A percentile compares a stretch with the other conserved stretches of the same genome.
phyloP scores from a whole-genome alignment of 2,113 vertebrate genomes.

The Tonatia bakeri region DNA sequence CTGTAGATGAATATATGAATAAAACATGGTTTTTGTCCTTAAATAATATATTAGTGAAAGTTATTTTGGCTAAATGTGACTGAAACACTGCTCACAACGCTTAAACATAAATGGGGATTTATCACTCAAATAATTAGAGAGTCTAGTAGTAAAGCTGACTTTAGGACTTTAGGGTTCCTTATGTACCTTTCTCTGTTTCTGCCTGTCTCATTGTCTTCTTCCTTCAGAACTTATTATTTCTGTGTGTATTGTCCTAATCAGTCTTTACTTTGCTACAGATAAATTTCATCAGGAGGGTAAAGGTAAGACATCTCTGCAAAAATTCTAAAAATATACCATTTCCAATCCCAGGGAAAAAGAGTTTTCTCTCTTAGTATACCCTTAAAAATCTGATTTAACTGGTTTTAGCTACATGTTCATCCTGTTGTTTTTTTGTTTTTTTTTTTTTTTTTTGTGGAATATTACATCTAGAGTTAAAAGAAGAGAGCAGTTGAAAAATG shows the following conservation, averaged over 20 bases:
- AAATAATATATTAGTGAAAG: conserved; percentile 29
- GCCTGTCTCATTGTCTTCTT: neutral
- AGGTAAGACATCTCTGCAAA: neutral
- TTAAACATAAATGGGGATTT: neutral
- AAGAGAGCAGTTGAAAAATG: neutral
- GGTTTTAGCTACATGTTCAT: neutral
- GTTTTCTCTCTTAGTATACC: neutral
- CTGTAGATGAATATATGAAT: neutral
- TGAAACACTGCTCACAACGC: neutral
- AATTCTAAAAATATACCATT: neutral
- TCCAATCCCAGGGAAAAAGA: neutral
- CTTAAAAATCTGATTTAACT: neutral
- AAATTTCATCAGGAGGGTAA: neutral
- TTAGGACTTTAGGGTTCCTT: neutral
- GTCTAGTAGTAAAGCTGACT: neutral
- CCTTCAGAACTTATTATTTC: neutral
- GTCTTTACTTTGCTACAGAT: neutral
- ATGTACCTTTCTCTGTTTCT: neutral
- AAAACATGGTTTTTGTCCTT: neutral
- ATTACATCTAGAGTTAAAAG: neutral
- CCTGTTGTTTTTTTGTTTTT: neutral
- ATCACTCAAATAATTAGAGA: neutral
- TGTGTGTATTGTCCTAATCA: neutral
- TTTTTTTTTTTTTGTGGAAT: neutral
- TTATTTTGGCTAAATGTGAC: neutral